phyloP scores from a whole-genome alignment of 2,113 vertebrate species.

The Zosterops japonicus region DNA sequence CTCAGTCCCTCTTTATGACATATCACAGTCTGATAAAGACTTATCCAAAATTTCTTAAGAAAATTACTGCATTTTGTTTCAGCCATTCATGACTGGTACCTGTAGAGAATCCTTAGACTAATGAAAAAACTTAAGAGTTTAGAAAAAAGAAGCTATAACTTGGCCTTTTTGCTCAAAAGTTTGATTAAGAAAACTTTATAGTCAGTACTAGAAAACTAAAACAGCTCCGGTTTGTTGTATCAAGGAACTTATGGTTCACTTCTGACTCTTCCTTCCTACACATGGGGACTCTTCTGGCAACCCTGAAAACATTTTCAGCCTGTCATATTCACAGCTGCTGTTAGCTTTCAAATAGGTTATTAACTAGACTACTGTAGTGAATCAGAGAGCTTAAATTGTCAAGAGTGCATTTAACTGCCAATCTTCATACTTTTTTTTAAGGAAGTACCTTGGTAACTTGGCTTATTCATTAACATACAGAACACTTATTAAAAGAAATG shows the following conservation, averaged over 20 bases:
- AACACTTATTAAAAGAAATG: background rate
- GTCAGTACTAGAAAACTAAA: background rate
- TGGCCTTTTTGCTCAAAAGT: background rate
- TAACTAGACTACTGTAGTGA: background rate
- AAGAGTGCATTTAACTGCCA: background rate
- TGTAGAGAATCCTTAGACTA: background rate
- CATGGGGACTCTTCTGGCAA: background rate
- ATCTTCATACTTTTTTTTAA: background rate
- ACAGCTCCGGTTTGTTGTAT: background rate
- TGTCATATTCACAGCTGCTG: background rate
- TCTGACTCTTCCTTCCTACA: background rate
- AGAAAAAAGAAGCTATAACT: background rate
- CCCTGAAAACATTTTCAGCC: background rate
- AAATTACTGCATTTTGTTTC: background rate
- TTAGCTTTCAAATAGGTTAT: background rate
- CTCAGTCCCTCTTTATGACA: background rate
- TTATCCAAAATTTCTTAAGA: background rate
- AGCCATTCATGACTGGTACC: background rate
- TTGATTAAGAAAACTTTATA: background rate
- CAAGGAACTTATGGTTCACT: background rate
- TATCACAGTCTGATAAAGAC: background rate
- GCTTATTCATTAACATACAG: background rate
- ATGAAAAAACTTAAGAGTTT: background rate
- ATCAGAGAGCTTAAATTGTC: background rate
- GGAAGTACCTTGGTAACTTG: background rate